Evolutionary conservation across 2,113 vertebrate genomes (phyloP), one percentile per base, ranked within the genome.

Genomic region (Hippocampus zosterae): DNA sequence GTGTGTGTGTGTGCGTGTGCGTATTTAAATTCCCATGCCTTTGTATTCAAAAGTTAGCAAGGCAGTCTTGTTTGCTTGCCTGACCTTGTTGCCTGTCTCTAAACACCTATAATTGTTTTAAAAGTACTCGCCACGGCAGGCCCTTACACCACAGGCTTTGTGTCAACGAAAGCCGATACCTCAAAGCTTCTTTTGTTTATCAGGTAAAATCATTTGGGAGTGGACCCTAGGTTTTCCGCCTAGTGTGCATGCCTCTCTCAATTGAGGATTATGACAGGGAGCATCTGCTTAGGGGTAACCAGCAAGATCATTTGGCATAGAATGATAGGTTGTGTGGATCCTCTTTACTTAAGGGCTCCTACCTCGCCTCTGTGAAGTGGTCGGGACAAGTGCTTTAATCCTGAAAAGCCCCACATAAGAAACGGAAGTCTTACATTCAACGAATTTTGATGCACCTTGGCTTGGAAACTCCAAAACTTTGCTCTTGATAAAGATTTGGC

Each of bases 111-210:
- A 91, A 91, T 91, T 91, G 89, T 89, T 90, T 90, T 85, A 89
- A 90, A 90, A 90, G 86, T 88, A 85, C 80, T 80, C 85, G 79
- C 81, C 79, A 85, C 78, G 69, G 72, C 74, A 75, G 88, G 68
- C 83, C 76, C 83, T 88, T 85, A 83, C 86, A 85, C 87, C 85
- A 82, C 82, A 76, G 85, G 87, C 90, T 89, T 87, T 89, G 84
- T 90, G 87, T 88, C 79, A 19, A 68, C 33, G 92, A 90, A 92
- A 92, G 84, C 59, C 74, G 88, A 92, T 88, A 89, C 89, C 90
- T 91, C 90, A 92, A 91, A 90, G 90, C 89, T 87, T 76, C 90
- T 91, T 92, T 92, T 92, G 90, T 92, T 92, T 92, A 88, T 84
- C 65, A 67, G 81, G 72, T 75, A 72, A 85, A 83, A 86, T 85